Evolutionary conservation across 35 echinoderm and acorn worm genomes (phyloP).

Genomic region (Amphiura filiformis): DNA sequence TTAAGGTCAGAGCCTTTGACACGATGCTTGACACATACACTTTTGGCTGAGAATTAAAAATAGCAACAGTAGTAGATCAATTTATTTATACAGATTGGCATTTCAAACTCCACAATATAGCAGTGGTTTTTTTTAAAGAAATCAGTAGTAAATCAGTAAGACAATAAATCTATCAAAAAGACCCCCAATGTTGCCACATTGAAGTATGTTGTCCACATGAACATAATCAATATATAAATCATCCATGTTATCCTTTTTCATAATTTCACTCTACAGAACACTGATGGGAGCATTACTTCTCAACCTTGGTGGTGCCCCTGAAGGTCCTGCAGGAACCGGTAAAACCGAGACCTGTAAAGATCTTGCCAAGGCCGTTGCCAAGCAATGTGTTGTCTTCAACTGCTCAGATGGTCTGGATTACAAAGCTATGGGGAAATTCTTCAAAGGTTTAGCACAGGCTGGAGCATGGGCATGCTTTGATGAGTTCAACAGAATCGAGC

Average conservation of each 20-base stretch:
- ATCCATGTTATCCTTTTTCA: neutral
- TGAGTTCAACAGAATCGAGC: constrained; percentile 99
- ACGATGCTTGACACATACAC: too few species aligned
- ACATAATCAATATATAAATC: too few species aligned
- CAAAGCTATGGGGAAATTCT: constrained; percentile 98
- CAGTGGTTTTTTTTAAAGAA: too few species aligned
- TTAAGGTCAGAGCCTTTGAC: too few species aligned
- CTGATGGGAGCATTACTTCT: constrained; percentile 87
- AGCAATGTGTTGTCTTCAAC: constrained; percentile 99
- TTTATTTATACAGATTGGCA: too few species aligned
- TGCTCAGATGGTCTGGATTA: constrained; percentile 98
- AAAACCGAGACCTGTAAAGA: constrained; percentile 99
- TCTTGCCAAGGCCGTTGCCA: constrained; percentile 96
- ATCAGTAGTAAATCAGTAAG: too few species aligned
- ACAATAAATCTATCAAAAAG: too few species aligned
- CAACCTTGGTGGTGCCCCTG: constrained; percentile 94
- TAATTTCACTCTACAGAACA: constrained; percentile 39
- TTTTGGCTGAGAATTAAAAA: too few species aligned
- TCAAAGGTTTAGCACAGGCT: constrained; percentile 92
- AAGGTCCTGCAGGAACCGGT: constrained; percentile 94
- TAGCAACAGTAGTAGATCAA: too few species aligned
- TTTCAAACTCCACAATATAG: too few species aligned
- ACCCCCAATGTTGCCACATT: too few species aligned
- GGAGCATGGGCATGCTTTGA: constrained; percentile 99
- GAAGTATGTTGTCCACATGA: too few species aligned